These are phyloP conservation scores for Orthonevra nobilis DNA, from an alignment of 2,888 invertebrate genomes.

Conservation along the genomic window DNA sequence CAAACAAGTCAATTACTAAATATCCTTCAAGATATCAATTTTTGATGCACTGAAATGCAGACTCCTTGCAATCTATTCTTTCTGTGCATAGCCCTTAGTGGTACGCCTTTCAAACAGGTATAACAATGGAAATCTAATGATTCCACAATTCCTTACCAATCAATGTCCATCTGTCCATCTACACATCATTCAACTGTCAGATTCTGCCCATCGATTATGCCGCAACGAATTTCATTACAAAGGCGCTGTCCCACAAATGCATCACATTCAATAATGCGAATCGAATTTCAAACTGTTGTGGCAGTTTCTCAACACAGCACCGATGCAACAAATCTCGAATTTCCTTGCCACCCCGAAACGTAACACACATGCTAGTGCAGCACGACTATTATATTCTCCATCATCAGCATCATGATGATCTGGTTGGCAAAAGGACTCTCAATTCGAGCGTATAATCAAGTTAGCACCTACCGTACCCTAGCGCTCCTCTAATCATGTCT, in stretches of 20 bases:
- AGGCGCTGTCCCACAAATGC: background rate
- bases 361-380: background rate
- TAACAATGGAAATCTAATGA: too few relatives aligned
- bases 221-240: constrained; percentile 38
- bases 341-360: constrained; percentile 33
- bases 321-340: constrained; percentile 53
- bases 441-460: constrained; percentile 63
- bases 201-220: constrained; percentile 39
- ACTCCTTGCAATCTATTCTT: too few relatives aligned
- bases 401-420: constrained; percentile 14
- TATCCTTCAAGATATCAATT: too few relatives aligned
- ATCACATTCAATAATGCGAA: constrained; percentile 52
- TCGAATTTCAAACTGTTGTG: constrained; percentile 56
- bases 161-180: constrained; percentile 32
- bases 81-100: too few relatives aligned
- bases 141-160: constrained; percentile 21
- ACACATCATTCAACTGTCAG: constrained; percentile 5
- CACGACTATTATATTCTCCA: constrained; percentile 10
- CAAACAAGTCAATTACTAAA: too few relatives aligned
- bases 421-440: constrained; percentile 10
- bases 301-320: constrained; percentile 20
- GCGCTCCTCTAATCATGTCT: constrained; percentile 26
- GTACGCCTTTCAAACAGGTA: too few relatives aligned
- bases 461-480: constrained; percentile 40
- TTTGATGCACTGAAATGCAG: too few relatives aligned